These are phyloP conservation scores for Caenorhabditis virilis DNA, from an alignment of 2,888 invertebrate species.

Conservation along the genomic window DNA sequence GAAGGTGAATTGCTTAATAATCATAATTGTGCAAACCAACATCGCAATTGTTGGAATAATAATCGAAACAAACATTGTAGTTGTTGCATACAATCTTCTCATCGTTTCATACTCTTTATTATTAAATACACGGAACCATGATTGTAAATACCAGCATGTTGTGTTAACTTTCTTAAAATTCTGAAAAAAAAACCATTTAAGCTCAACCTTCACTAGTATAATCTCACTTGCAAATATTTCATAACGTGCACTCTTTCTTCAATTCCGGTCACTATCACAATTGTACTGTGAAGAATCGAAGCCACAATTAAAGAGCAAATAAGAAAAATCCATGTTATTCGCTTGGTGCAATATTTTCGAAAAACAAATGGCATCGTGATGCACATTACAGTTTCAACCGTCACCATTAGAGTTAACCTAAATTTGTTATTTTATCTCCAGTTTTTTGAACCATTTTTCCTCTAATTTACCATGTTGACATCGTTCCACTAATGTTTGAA, in stretches of 20 bases:
- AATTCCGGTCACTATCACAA: conserved; percentile 33
- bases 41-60: conserved; percentile 62
- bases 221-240: background rate
- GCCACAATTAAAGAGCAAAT: conserved; percentile 29
- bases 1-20: conserved; percentile 57
- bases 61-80: conserved; percentile 56
- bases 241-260: conserved; percentile 21
- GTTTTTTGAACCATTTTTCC: background rate
- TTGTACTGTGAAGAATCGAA: conserved; percentile 37
- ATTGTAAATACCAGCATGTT: conserved; percentile 40
- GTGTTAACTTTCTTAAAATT: conserved; percentile 3
- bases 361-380: conserved; percentile 62
- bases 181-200: background rate
- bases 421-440: background rate
- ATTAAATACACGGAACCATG: conserved; percentile 29
- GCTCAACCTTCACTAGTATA: background rate
- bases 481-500: conserved; percentile 65
- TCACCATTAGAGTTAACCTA: conserved; percentile 62
- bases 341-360: conserved; percentile 60
- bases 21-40: conserved; percentile 60
- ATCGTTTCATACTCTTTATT: conserved; percentile 30
- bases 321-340: conserved; percentile 43
- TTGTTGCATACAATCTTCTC: conserved; percentile 47
- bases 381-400: conserved; percentile 64
- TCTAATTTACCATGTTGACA: conserved; percentile 59